phyloP scores from a whole-genome alignment of 2,113 vertebrate species.

The Neolamprologus cancellatus region DNA sequence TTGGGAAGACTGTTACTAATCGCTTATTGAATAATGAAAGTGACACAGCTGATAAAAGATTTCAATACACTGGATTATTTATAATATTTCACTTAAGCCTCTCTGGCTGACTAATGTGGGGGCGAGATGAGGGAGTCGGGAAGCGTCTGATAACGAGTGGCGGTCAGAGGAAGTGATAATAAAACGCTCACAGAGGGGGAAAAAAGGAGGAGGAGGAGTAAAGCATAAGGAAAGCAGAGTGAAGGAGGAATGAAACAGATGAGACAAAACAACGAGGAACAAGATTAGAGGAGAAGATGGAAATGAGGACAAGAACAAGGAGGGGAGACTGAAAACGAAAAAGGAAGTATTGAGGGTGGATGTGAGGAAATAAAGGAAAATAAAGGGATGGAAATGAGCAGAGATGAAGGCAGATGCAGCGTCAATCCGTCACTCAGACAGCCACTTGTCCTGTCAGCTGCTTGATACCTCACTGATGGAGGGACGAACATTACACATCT shows the following conservation, averaged over 20 bases:
- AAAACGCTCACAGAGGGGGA: background rate
- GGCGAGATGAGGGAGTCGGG: conserved; percentile 45
- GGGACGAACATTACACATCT: conserved; percentile 53
- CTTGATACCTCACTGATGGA: conserved; percentile 46
- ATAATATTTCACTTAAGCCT: conserved; percentile 85
- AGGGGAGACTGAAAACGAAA: background rate
- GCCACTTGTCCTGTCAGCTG: conserved; percentile 36
- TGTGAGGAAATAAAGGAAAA: background rate
- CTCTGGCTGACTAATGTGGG: conserved; percentile 78
- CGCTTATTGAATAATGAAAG: conserved; percentile 89
- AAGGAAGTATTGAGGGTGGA: background rate
- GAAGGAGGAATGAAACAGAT: background rate
- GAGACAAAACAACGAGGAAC: background rate
- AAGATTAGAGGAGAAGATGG: background rate
- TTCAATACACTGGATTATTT: conserved; percentile 87
- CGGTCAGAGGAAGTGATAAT: background rate
- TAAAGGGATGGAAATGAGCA: background rate
- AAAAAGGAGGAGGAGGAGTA: background rate
- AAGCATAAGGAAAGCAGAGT: background rate
- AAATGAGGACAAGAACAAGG: background rate
- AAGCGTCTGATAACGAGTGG: conserved; percentile 12
- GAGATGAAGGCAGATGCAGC: background rate
- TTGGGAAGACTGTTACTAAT: conserved; percentile 82
- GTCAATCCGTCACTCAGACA: conserved; percentile 20
- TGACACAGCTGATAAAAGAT: conserved; percentile 93